phyloP scores from a whole-genome alignment of 2,113 vertebrate genomes.

The Laticauda laticaudata region DNA sequence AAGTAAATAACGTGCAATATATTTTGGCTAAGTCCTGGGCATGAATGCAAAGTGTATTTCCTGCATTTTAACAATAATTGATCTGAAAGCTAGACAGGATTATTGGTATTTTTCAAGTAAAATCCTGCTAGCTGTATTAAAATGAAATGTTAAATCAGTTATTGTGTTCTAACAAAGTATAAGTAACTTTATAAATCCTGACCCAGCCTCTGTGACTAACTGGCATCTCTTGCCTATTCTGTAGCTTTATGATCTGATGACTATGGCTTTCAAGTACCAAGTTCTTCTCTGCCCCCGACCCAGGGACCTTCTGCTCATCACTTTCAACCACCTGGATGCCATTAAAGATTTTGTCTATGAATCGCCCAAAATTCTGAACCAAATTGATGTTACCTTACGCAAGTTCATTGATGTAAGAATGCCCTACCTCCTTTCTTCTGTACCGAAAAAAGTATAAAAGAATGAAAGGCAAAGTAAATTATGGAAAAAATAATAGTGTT shows the following conservation, averaged over 20 bases:
- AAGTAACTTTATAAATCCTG: background rate
- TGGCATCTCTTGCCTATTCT: rapidly evolving
- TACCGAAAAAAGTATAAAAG: background rate
- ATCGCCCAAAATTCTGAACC: conserved; percentile 82
- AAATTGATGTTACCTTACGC: conserved; percentile 88
- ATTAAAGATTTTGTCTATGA: conserved; percentile 92
- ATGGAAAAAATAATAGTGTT: background rate
- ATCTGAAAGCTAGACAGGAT: background rate
- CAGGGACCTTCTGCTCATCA: conserved; percentile 90
- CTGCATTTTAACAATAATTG: background rate
- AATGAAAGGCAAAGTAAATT: background rate
- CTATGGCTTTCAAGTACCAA: conserved; percentile 99
- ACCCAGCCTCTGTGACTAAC: background rate
- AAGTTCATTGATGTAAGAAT: conserved; percentile 86
- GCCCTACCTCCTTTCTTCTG: background rate
- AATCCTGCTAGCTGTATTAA: background rate
- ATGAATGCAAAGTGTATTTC: background rate
- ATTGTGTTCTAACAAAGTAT: background rate
- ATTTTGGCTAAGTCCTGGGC: no score
- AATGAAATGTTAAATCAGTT: background rate
- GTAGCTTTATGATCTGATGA: conserved; percentile 98
- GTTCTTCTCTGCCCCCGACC: conserved; percentile 91
- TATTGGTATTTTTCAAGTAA: background rate
- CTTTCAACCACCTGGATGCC: conserved; percentile 95
- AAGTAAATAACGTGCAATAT: background rate